A percentile compares a stretch with the other conserved stretches of the same genome.
phyloP scores from a whole-genome alignment of 2,113 vertebrate genomes.

The Leiothrix lutea region DNA sequence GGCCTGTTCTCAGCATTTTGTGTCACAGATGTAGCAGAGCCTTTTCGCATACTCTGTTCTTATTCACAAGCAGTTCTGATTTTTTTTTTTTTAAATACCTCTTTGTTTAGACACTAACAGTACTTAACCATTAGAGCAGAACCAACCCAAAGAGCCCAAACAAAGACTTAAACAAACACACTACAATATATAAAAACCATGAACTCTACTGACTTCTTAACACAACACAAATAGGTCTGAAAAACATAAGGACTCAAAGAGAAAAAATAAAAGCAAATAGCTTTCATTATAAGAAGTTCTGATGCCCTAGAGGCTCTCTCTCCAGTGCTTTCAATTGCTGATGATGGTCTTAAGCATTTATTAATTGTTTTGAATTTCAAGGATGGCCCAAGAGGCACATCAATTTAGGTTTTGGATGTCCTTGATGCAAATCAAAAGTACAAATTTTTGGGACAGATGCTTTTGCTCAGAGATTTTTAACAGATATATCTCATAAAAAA shows the following conservation, averaged over 20 bases:
- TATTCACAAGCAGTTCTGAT: background rate
- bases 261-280: background rate
- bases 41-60: background rate
- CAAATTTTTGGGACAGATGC: background rate
- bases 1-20: background rate
- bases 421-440: background rate
- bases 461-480: background rate
- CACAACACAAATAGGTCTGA: background rate
- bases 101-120: background rate
- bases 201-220: background rate
- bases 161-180: background rate
- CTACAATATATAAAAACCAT: background rate
- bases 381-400: background rate
- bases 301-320: background rate
- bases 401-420: background rate
- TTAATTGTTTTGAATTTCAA: background rate
- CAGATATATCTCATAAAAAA: background rate
- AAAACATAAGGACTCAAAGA: background rate
- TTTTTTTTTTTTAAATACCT: background rate
- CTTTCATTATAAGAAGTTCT: background rate
- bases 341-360: background rate
- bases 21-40: fast-evolving
- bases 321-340: background rate
- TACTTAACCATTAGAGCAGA: background rate
- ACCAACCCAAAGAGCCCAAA: background rate